phyloP scores from a whole-genome alignment of 1,140 invertebrate genomes.

The Heliconius melpomene region DNA sequence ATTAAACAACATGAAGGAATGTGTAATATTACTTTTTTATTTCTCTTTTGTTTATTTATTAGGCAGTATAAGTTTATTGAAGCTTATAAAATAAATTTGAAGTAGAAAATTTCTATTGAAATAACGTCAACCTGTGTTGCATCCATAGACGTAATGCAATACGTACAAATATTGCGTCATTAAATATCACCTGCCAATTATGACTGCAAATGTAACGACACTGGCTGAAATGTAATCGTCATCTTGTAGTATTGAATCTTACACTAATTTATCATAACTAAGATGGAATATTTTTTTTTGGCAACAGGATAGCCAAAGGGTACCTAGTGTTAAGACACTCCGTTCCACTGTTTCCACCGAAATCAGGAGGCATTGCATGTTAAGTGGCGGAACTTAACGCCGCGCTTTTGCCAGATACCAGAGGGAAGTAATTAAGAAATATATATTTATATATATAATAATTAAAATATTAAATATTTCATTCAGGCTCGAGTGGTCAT shows the following conservation, averaged over 20 bases:
- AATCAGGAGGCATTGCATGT: too few species aligned
- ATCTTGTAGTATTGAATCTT: background rate
- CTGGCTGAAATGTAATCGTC: conserved; percentile 17
- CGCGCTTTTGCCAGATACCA: too few species aligned
- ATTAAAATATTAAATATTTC: too few species aligned
- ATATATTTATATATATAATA: too few species aligned
- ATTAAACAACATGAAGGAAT: background rate
- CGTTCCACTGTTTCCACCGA: too few species aligned
- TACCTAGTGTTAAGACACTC: too few species aligned
- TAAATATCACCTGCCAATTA: conserved; percentile 23
- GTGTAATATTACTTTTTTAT: background rate
- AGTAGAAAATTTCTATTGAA: background rate
- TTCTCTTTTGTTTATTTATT: background rate
- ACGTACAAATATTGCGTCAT: conserved; percentile 19
- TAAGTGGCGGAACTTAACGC: too few species aligned
- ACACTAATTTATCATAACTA: background rate
- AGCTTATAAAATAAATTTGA: background rate
- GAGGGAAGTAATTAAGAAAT: too few species aligned
- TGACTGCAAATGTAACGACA: background rate
- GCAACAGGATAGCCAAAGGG: too few species aligned
- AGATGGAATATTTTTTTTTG: background rate
- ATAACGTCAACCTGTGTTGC: conserved; percentile 8
- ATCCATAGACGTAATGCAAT: conserved; percentile 8
- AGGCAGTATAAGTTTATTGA: background rate
- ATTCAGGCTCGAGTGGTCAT: too few species aligned